These are phyloP conservation scores for Euplexia lucipara DNA, from an alignment of 2,888 invertebrate genomes.

Conservation along the genomic window DNA sequence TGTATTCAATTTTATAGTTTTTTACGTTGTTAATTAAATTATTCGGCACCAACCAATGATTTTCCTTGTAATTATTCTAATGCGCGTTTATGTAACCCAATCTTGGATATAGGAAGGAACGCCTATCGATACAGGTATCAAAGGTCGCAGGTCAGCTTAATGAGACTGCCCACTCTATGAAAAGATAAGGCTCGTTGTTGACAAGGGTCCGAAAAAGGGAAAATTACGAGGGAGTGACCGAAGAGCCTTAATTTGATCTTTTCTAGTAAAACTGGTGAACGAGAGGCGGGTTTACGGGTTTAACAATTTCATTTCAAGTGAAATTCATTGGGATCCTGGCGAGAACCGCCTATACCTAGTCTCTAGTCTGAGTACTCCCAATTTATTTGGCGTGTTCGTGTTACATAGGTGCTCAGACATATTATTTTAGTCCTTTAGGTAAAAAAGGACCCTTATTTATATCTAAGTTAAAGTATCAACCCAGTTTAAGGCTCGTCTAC, in stretches of 20 bases:
- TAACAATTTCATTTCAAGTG: constrained; percentile 59
- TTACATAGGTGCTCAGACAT: constrained; percentile 13
- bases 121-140: constrained; percentile 72
- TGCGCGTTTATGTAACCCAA: constrained; percentile 30
- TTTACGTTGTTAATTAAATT: too few relatives aligned
- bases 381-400: constrained; percentile 28
- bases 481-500: background rate
- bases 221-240: constrained; percentile 83
- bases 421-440: constrained; percentile 8
- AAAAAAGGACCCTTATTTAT: constrained; percentile 17
- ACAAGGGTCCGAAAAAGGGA: constrained; percentile 84
- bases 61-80: background rate
- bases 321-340: constrained; percentile 42
- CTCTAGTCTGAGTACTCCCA: constrained; percentile 21
- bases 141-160: constrained; percentile 78
- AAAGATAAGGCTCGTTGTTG: constrained; percentile 80
- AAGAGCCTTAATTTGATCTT: constrained; percentile 80
- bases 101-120: constrained; percentile 52
- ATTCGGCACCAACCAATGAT: too few relatives aligned
- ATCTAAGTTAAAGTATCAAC: constrained; percentile 2
- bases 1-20: too few relatives aligned
- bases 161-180: constrained; percentile 75
- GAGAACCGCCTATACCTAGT: constrained; percentile 10
- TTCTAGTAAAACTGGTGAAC: constrained; percentile 75
- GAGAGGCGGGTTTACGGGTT: constrained; percentile 55